Evolutionary conservation across 2,888 invertebrate genomes (phyloP), one percentile per base, ranked within the genome.

Genomic region (Papilio demoleus): DNA sequence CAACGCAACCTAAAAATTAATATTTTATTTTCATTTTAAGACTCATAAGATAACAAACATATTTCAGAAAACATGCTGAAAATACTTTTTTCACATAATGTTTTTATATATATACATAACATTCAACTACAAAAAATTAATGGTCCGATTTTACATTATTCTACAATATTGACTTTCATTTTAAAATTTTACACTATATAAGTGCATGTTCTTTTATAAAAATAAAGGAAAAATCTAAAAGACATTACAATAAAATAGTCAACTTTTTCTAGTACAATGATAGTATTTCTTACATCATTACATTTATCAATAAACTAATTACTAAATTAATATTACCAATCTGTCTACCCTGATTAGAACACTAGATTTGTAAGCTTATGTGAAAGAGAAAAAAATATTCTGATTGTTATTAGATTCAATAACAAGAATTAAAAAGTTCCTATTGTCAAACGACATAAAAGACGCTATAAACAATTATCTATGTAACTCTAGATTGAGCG

Each of bases 271-370:
- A 31, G 31, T 31, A 31, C 6, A 31, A 31, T 4, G 6, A n/a
- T n/a, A n/a, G n/a, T n/a, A n/a, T n/a, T n/a, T 34, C 4, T 50
- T 24, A 50, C 22, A 14, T 24, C 24, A n/a, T 53, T 27, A n/a
- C 22, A 11, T 27, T 0, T 12, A 45, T 19, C 24, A 50, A 27
- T 27, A 27, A 53, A 4, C 53, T 53, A 27, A 53, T 53, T 53
- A n/a, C n/a, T 5, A 50, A 27, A 53, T 22, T 22, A 11, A 11
- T 22, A 47, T 47, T 47, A 47, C 11, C 47, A 47, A 42, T 22
- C 22, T 4, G 12, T 53, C 53, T 53, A 53, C 53, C 53, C 53
- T 53, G 53, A 53, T 53, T 27, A 53, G 53, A n/a, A 27, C 53
- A 53, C 53, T 27, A n/a, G 2, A 6, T 53, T 27, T 53, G 14